Conservation (phyloP, 1,140 invertebrate species). For the Lanistes nyassanus region DNA sequence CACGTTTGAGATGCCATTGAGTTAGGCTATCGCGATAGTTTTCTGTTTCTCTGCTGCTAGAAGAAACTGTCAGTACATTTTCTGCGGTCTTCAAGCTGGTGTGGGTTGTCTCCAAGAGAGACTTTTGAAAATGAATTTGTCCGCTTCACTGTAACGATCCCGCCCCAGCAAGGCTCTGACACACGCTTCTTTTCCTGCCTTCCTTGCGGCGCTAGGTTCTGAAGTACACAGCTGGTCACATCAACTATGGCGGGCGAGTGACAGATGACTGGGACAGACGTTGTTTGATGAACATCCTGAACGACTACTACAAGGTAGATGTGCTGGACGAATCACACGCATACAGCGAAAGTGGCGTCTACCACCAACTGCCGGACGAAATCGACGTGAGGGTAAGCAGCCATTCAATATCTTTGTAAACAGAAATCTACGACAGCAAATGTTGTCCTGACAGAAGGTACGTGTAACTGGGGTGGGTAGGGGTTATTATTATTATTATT, state of each 20-base stretch:
- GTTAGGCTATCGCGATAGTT: too few relatives aligned
- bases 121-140: too few relatives aligned
- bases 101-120: too few relatives aligned
- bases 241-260: conserved; percentile 68
- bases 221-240: conserved; percentile 67
- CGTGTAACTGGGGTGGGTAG: too few relatives aligned
- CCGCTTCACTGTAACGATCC: not conserved
- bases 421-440: too few relatives aligned
- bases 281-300: conserved; percentile 65
- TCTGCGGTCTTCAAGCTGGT: too few relatives aligned
- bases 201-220: conserved; percentile 55
- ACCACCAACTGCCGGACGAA: conserved; percentile 60
- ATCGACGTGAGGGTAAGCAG: conserved; percentile 64
- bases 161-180: not conserved
- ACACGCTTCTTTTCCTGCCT: not conserved
- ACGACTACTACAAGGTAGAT: conserved; percentile 61
- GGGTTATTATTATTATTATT: conserved; percentile 7
- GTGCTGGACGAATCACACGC: conserved; percentile 53
- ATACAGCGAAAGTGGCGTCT: conserved; percentile 61
- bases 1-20: too few relatives aligned
- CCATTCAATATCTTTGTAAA: conserved; percentile 18
- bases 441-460: too few relatives aligned
- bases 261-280: conserved; percentile 69
- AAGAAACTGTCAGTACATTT: too few relatives aligned
- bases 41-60: too few relatives aligned